Percentiles rank a stretch among this genome's conserved stretches.
Conservation (phyloP, 2,113 vertebrate genomes). For the Cavia aperea region DNA sequence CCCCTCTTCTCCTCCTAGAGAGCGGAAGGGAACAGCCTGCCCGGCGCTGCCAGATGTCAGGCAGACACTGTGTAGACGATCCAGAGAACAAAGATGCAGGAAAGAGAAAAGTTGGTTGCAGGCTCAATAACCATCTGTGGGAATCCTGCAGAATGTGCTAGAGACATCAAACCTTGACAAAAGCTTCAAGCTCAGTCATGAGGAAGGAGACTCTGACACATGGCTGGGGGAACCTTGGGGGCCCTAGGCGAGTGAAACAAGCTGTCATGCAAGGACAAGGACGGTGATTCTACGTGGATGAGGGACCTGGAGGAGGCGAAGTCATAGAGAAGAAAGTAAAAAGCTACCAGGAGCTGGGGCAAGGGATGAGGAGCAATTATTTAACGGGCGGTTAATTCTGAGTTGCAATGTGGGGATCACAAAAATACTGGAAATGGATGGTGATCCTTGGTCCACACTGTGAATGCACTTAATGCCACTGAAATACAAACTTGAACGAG, state of each 20-base stretch:
- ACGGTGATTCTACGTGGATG: background rate
- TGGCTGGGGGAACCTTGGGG: background rate
- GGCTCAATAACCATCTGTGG: background rate
- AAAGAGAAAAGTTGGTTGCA: background rate
- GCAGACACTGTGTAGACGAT: background rate
- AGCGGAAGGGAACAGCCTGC: background rate
- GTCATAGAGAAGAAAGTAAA: background rate
- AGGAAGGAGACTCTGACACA: background rate
- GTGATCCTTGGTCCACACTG: background rate
- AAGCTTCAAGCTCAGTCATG: background rate
- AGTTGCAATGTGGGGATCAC: background rate
- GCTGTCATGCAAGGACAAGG: background rate
- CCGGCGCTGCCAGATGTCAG: background rate
- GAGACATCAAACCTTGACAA: background rate
- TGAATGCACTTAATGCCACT: background rate
- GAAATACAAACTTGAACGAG: background rate
- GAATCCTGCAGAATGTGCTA: background rate
- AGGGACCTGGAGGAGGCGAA: background rate
- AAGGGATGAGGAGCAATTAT: background rate
- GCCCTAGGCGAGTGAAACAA: background rate
- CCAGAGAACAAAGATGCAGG: background rate
- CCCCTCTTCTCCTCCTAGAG: background rate
- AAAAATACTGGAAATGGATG: background rate
- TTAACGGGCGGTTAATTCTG: background rate
- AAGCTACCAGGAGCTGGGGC: background rate